Evolutionary conservation across 2,888 invertebrate species (phyloP), one percentile per base, ranked within the genome.

Genomic region (Drosophila crucigera): DNA sequence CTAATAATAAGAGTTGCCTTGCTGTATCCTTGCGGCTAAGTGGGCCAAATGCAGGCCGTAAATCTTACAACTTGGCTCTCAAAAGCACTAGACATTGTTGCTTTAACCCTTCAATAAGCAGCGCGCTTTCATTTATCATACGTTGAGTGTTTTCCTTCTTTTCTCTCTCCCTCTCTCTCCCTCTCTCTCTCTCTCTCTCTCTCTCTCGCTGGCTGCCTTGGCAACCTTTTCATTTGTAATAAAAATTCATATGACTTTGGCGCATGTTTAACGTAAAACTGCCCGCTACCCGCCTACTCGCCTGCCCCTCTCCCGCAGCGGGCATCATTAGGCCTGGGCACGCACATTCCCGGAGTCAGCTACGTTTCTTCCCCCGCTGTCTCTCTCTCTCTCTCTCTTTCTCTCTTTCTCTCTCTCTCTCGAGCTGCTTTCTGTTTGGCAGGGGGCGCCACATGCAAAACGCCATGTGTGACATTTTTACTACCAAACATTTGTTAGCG

Each of bases 241-340:
- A 89, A 87, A 87, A 87, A 89, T 89, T 89, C 85, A 86, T 89
- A 82, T 87, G 89, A 82, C 82, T 84, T 84, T 84, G 89, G 84
- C 84, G 87, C 89, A 84, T 89, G 87, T 80, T 84, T 84, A 82
- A 76, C 84, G 80, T 82, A 72, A 80, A 80, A 70, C 70, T 76
- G 80, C 37, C 69, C 67, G 35, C 64, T 37, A 6, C 6, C 53
- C 54, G 6, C 3, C 25, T 4, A 11, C 19, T 19, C 16, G 37
- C 53, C 35, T 1, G n/a, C 14, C 39, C 16, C 55, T 19, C 68
- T 14, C 2, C 16, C 10, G 16, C 52, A 16, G 11, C 14, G 68
- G 68, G 70, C 87, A 89, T 86, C 86, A 86, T 86, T 86, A 86
- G 87, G 85, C 85, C 68, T 71, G 76, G 81, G 87, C 86, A 86